A percentile compares a stretch with the other conserved stretches of the same genome.
Evolutionary conservation across 2,888 invertebrate genomes (phyloP).

Genomic region (Cheilosia vulpina): DNA sequence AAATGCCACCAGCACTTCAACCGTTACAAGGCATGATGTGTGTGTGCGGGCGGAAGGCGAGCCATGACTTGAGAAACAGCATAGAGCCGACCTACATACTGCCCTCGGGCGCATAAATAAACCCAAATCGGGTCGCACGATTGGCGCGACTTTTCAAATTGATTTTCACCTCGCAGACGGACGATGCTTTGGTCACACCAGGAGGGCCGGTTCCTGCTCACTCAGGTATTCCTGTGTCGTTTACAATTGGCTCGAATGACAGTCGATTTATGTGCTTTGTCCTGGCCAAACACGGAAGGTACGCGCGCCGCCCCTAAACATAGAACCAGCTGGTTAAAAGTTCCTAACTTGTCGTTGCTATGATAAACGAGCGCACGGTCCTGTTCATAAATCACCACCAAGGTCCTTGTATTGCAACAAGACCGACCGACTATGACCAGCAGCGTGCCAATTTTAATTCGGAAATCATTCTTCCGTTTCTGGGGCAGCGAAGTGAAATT

Average conservation of each 20-base stretch:
- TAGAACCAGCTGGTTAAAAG: constrained; percentile 66
- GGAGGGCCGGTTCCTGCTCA: constrained; percentile 14
- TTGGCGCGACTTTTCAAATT: constrained; percentile 37
- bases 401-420: constrained; percentile 67
- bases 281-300: constrained; percentile 51
- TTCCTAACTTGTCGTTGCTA: constrained; percentile 68
- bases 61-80: constrained; percentile 14
- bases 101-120: constrained; percentile 46
- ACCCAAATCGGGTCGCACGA: constrained; percentile 22
- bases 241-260: constrained; percentile 62
- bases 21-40: constrained; percentile 5
- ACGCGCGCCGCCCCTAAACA: constrained; percentile 37
- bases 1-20: constrained; percentile 26
- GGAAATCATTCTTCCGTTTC: constrained; percentile 46
- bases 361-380: constrained; percentile 62
- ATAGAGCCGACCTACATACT: constrained; percentile 28
- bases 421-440: constrained; percentile 17
- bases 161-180: constrained; percentile 37
- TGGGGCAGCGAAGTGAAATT: constrained; percentile 26
- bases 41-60: background rate
- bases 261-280: constrained; percentile 72
- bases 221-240: constrained; percentile 64
- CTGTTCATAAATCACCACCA: constrained; percentile 70
- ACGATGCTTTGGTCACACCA: constrained; percentile 12
- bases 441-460: constrained; percentile 54